Conservation (phyloP, 2,797 vertebrate genomes). For the Gymnocypris eckloni region DNA sequence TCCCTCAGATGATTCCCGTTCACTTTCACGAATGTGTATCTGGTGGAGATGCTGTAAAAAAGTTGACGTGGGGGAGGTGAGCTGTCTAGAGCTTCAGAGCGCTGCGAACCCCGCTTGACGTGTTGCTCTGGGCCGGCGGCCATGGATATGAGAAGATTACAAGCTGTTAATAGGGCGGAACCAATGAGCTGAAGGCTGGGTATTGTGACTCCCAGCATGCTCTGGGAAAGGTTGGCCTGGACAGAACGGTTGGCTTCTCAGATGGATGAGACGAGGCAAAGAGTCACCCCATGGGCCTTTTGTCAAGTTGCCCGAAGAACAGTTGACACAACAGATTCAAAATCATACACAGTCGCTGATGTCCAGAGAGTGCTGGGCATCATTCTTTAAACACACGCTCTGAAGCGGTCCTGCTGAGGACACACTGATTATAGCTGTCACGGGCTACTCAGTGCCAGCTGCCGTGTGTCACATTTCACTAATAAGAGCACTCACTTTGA, state of each 20-base stretch:
- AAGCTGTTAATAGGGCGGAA: constrained; percentile 99
- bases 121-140: constrained; percentile 68
- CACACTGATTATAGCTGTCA: constrained; percentile 60
- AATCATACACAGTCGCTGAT: constrained; percentile 70
- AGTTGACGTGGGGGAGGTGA: constrained; percentile 39
- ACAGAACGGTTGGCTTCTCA: constrained; percentile 83
- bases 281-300: constrained; percentile 71
- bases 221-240: constrained; percentile 88
- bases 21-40: constrained; percentile 43
- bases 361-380: constrained; percentile 69
- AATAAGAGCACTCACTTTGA: constrained; percentile 63
- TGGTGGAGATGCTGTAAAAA: constrained; percentile 20
- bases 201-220: constrained; percentile 85
- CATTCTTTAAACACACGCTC: constrained; percentile 42
- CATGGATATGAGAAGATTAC: constrained; percentile 97
- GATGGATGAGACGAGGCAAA: constrained; percentile 73
- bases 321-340: constrained; percentile 52
- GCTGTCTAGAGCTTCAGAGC: constrained; percentile 52
- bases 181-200: constrained; percentile 87
- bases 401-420: constrained; percentile 46
- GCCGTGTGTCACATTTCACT: constrained; percentile 65
- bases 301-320: constrained; percentile 62
- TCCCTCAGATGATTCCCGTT: constrained; percentile 43
- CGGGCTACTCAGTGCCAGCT: constrained; percentile 62
- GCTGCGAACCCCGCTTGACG: constrained; percentile 60